A percentile compares a stretch with the other conserved stretches of the same genome.
phyloP scores from a whole-genome alignment of 1,140 invertebrate genomes.

The Zelostemma sp. region DNA sequence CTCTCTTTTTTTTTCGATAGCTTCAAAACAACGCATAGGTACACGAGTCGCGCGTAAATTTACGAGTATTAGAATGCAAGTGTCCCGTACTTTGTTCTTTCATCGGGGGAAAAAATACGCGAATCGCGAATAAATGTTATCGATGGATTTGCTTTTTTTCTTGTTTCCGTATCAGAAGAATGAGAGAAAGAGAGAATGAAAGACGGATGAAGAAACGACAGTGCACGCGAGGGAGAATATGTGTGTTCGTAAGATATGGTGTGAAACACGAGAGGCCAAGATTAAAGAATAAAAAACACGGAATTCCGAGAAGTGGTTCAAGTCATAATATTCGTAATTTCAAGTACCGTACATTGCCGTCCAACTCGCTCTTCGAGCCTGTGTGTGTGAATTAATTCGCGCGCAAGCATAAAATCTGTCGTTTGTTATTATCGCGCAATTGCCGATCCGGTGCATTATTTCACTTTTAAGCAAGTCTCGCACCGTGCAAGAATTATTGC shows the following conservation, averaged over 20 bases:
- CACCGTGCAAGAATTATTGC: constrained; percentile 31
- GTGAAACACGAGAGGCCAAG: constrained; percentile 68
- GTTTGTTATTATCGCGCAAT: constrained; percentile 48
- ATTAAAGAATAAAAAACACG: constrained; percentile 70
- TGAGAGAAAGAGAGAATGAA: constrained; percentile 15
- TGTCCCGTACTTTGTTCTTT: too few relatives aligned
- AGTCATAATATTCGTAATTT: constrained; percentile 55
- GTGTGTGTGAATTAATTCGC: constrained; percentile 35
- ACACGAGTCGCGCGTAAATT: too few relatives aligned
- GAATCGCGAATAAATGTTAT: background rate
- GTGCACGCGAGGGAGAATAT: constrained; percentile 53
- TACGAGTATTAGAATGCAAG: too few relatives aligned
- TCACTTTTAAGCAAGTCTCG: constrained; percentile 25
- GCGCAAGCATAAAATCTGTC: constrained; percentile 46
- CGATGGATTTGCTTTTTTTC: constrained; percentile 29
- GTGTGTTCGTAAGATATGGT: constrained; percentile 68
- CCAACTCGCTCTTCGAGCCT: background rate
- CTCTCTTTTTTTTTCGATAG: constrained; percentile 33
- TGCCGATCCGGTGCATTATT: constrained; percentile 47
- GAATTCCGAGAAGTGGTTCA: constrained; percentile 68
- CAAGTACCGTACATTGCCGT: constrained; percentile 37
- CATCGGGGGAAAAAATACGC: background rate
- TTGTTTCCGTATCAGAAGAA: constrained; percentile 16
- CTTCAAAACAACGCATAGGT: constrained; percentile 30
- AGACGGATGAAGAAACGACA: constrained; percentile 43